Base-by-base conservation (phyloP, 2,888 invertebrate species). In the Plutella xylostella region DNA sequence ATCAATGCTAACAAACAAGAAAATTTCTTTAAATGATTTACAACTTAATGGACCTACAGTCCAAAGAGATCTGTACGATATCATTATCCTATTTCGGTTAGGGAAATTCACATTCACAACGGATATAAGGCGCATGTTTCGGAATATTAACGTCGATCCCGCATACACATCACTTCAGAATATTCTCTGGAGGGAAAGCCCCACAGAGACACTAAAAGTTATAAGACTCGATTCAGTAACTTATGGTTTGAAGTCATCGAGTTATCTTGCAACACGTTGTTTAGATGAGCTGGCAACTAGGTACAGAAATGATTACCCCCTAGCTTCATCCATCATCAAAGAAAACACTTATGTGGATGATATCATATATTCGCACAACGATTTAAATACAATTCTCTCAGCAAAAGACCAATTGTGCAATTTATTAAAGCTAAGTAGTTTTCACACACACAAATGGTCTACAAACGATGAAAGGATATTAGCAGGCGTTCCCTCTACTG, bases 41-140 rank as follows among this genome's bases (percentile, higher is more conserved):
- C 15, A 42, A 3, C 2, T 50, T 3, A 51, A 51, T 45, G 49
- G 47, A 0, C 45, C 51, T 4, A 17, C 38, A 2, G 49, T 49
- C 2, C 51, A 53, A 45, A 47, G 40, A 33, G 51, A 50, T 11
- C 22, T 52, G 4, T 51, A 51, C 43, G 50, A 55, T 31, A 51
- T 55, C 9, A 2, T 55, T 1, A 12, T 54, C 3, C 28, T 52
- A 7, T 51, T 43, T 35, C 12, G 54, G 6, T 14, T 51, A 7
- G 45, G 44, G 5, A 22, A 49, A 1, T 44, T 35, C 20, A 43
- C 45, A 2, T 50, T 52, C 3, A 52, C 12, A 9, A 31, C 46
- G 4, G 54, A 55, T 31, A 53, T 56, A 7, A 51, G 46, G 38
- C 15, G 39, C 19, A 56, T 56, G 53, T 55, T 54, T 42, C 25